A percentile compares a stretch with the other conserved stretches of the same genome.
Conservation (phyloP, 2,888 invertebrate species). For the Drosophila villosipedis region DNA sequence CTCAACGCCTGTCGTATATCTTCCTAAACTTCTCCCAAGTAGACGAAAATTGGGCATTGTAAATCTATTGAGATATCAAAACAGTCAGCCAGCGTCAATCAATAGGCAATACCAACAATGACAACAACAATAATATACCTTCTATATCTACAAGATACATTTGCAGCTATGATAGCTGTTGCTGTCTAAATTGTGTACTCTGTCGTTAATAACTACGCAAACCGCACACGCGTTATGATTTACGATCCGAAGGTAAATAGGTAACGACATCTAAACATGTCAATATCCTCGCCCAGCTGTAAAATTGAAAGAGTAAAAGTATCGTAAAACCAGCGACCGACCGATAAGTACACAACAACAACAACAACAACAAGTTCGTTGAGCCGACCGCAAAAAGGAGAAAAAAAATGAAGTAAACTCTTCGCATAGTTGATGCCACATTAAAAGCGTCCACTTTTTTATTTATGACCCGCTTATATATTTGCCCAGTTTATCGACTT, state of each 20-base stretch:
- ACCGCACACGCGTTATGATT: constrained; percentile 78
- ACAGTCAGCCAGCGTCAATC: constrained; percentile 33
- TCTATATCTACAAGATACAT: constrained; percentile 70
- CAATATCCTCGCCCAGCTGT: constrained; percentile 76
- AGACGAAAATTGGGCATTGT: constrained; percentile 79
- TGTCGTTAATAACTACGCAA: constrained; percentile 46
- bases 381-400: constrained; percentile 33
- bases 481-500: constrained; percentile 34
- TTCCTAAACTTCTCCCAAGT: constrained; percentile 77
- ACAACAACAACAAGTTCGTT: constrained; percentile 31
- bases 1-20: constrained; percentile 71
- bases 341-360: constrained; percentile 67
- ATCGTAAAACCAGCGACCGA: constrained; percentile 67
- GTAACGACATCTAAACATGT: constrained; percentile 81
- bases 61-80: constrained; percentile 77
- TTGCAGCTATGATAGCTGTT: constrained; percentile 24
- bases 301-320: constrained; percentile 79
- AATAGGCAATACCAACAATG: neutral
- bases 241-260: constrained; percentile 77
- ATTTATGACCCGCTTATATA: constrained; percentile 41
- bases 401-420: neutral
- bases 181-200: constrained; percentile 11
- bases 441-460: constrained; percentile 36
- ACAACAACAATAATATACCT: neutral
- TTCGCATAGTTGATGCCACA: constrained; percentile 38